Evolutionary conservation across 2,888 invertebrate species (phyloP).

Genomic region (Thymelicus acteon): DNA sequence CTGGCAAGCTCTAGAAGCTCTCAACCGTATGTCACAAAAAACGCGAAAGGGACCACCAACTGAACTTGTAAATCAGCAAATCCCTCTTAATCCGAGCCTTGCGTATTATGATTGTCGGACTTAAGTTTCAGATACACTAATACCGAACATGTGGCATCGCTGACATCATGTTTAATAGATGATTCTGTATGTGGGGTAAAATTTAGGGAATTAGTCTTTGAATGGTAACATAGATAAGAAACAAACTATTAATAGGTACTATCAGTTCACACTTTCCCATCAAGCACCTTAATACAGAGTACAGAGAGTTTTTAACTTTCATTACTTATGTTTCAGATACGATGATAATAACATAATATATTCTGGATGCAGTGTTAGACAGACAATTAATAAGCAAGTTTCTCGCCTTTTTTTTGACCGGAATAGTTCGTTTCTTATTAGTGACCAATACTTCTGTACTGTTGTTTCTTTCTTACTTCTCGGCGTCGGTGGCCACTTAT

Average conservation of each 20-base stretch:
- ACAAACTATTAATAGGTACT: background rate
- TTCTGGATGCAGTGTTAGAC: no score
- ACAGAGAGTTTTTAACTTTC: no score
- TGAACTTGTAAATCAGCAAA: constrained; percentile 66
- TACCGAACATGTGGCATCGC: constrained; percentile 75
- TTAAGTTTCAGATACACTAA: constrained; percentile 71
- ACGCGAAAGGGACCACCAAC: constrained; percentile 75
- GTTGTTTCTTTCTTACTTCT: no score
- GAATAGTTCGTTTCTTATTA: no score
- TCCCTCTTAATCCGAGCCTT: constrained; percentile 74
- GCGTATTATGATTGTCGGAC: constrained; percentile 80
- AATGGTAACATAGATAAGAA: constrained; percentile 1
- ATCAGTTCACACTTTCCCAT: background rate
- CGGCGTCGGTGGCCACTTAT: no score
- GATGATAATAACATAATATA: no score
- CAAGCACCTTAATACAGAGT: background rate
- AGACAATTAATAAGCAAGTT: no score
- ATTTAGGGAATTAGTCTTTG: constrained; percentile 2
- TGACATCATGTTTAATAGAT: constrained; percentile 42
- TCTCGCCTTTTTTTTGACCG: no score
- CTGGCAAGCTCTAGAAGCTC: constrained; percentile 52
- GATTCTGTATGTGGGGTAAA: constrained; percentile 15
- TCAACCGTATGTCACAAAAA: constrained; percentile 70
- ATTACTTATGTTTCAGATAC: no score
- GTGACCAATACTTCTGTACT: no score